Percentiles rank a stretch among this genome's conserved stretches.
These are phyloP conservation scores for Sebastes paucispinis DNA, from an alignment of 2,797 vertebrate species.

Conservation along the genomic window DNA sequence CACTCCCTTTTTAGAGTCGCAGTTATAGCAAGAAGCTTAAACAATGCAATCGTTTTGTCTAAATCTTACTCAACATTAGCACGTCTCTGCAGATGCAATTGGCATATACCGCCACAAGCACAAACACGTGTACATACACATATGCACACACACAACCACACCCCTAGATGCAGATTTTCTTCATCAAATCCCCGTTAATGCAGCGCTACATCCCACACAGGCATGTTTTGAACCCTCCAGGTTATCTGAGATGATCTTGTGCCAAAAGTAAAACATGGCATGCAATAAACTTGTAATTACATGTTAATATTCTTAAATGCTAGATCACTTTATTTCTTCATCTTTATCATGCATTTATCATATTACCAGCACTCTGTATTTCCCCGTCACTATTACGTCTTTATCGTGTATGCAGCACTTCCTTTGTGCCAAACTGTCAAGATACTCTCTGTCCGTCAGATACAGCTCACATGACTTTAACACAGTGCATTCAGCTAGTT, in stretches of 20 bases:
- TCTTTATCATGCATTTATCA: neutral
- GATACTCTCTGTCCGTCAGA: neutral
- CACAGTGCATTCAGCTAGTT: neutral
- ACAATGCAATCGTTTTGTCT: neutral
- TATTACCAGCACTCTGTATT: neutral
- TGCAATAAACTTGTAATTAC: no score
- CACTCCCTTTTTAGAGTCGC: neutral
- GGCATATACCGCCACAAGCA: neutral
- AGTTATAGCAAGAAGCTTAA: neutral
- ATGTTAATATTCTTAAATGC: neutral
- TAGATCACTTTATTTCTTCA: neutral
- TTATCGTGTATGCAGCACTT: constrained; percentile 18
- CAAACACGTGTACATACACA: neutral
- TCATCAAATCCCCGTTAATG: neutral
- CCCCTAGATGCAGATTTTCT: neutral
- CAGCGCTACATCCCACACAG: neutral
- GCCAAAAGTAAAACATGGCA: neutral
- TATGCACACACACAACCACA: neutral
- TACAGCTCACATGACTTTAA: neutral
- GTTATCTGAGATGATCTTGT: neutral
- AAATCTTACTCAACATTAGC: constrained; percentile 14
- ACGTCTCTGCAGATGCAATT: neutral
- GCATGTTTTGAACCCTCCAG: neutral
- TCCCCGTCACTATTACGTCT: neutral
- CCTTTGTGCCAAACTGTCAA: neutral